phyloP scores from a whole-genome alignment of 2,888 invertebrate genomes.

The Drosophila mimetica region DNA sequence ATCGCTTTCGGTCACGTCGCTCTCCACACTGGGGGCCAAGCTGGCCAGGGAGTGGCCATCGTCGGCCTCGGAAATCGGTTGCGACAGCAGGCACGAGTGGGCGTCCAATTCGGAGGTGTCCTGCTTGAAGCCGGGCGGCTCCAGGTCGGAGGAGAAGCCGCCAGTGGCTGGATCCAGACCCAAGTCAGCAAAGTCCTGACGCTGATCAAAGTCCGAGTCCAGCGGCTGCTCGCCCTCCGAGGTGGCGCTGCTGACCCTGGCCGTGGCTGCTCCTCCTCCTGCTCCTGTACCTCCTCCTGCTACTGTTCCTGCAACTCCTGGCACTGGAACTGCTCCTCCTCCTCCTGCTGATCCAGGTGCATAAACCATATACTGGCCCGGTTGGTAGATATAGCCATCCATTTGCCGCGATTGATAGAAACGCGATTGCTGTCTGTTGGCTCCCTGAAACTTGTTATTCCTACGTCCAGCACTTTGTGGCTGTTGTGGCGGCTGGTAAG shows the following conservation, averaged over 20 bases:
- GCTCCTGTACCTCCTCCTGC: not conserved
- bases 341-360: constrained; percentile 2
- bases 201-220: constrained; percentile 56
- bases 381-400: constrained; percentile 37
- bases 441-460: constrained; percentile 14
- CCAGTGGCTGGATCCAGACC: constrained; percentile 30
- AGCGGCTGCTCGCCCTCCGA: constrained; percentile 51
- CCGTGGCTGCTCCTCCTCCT: constrained; percentile 13
- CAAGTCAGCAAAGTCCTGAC: constrained; percentile 29
- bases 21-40: constrained; percentile 37
- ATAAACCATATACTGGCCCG: constrained; percentile 16
- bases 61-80: constrained; percentile 38
- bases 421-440: constrained; percentile 47
- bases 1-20: constrained; percentile 57
- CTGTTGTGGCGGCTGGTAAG: constrained; percentile 2
- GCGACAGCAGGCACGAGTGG: not conserved
- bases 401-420: constrained; percentile 58
- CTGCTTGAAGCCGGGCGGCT: constrained; percentile 32
- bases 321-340: not conserved
- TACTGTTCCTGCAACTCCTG: not conserved
- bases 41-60: constrained; percentile 55
- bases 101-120: constrained; percentile 31
- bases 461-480: constrained; percentile 4
- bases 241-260: constrained; percentile 47
- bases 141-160: constrained; percentile 56